Base-by-base conservation (phyloP, 2,797 vertebrate species). In the Nyctalus aviator region DNA sequence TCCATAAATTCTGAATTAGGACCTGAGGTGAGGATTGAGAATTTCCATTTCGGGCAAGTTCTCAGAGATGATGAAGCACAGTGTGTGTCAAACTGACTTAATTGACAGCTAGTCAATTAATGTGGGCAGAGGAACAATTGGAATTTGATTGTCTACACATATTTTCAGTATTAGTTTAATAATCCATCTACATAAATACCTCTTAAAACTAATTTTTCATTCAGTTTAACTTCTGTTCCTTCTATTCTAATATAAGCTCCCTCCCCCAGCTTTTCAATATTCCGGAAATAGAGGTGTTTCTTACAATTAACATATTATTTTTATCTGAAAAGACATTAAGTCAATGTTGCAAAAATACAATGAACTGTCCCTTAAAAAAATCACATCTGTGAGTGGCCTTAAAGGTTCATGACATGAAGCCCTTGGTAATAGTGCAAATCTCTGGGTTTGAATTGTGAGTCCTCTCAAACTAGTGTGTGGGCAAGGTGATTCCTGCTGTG, bases 121-220 rank as follows among this genome's bases (percentile, higher is more conserved):
- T 0, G 0, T 13, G 21, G 0, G 6, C 83, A 27, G 50, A 66
- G 10, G 90, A 62, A 32, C 8, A 53, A 25, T 13, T 48, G 64
- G 48, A 89, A 76, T 75, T 75, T 8, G 11, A 59, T 73, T 44
- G 89, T 44, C 13, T 20, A 13, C 21, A 83, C 25, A 32, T 0
- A 21, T 21, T 50, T 84, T 84, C 57, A 86, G 32, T 73, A 64
- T 57, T 78, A 73, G 5, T 75, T 95, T 35, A 35, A 37, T 62
- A 83, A 69, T 35, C 20, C 53, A 46, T 17, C 18, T 30, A 30
- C 14, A 85, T 53, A 77, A 88, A 87, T 14, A 78, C 8, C 13
- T 86, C 21, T 87, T 73, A n/a, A 85, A 87, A n/a, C 30, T 93
- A 41, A 35, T 30, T 90, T 78, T 64, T 75, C 21, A 68, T 50